Evolutionary conservation across 2,888 invertebrate genomes (phyloP), one percentile per base, ranked within the genome.

Genomic region (Dasysyrphus tricinctus): DNA sequence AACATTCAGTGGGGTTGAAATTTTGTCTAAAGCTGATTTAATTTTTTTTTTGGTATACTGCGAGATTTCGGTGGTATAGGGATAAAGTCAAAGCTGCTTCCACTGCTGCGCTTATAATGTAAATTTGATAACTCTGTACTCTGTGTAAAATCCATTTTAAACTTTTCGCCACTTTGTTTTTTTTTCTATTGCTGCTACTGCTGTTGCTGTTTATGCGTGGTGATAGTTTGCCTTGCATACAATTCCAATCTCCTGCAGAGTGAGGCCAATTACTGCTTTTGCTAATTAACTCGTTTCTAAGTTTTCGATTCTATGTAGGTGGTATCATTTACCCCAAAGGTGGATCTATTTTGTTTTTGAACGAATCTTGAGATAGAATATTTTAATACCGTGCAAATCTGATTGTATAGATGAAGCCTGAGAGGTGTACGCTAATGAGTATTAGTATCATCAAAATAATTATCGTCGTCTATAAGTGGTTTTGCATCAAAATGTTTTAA

Each of bases 281-380:
- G 67, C 86, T 86, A 86, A 86, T 86, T 86, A 82, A 86, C 86
- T 79, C 86, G 82, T 79, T 86, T 82, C 75, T 74, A 78, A 77
- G 77, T 81, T 78, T 81, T 85, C 77, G 73, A 63, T 77, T 69
- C 47, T 42, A 24, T 12, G 34, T 59, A 19, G 16, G n/a, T 76
- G 54, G 57, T 56, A 4, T 24, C 59, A 49, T 44, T 32, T 54
- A 24, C 67, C 77, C 76, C 37, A 67, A 54, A 74, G 51, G 51
- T 12, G 7, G 4, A 0, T 5, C 9, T 0, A 12, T 59, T 49
- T 42, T 42, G 19, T 16, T 39, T 34, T 65, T 9, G 34, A 32
- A 1, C 11, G 32, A 29, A 72, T 51, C 24, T 63, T 54, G 6
- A 51, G 12, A 57, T 63, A 59, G 32, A 77, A 70, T 59, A 82